These are phyloP conservation scores for Spodoptera picta DNA, from an alignment of 2,888 invertebrate species.

Conservation along the genomic window DNA sequence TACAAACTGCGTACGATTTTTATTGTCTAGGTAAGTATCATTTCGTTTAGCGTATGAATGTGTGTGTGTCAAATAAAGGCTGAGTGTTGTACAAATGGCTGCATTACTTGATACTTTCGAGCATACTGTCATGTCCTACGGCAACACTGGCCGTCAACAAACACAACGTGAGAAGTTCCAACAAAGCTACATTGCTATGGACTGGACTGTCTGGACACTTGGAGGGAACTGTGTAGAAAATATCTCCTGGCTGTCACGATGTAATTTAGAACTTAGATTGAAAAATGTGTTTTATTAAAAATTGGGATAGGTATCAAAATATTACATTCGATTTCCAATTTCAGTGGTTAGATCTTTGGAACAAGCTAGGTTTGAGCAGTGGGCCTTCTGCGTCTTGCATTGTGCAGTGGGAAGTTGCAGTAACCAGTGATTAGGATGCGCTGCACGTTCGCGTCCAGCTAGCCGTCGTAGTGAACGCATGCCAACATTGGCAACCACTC, in stretches of 20 bases:
- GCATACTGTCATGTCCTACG: slow-evolving; percentile 19
- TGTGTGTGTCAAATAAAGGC: slow-evolving; percentile 14
- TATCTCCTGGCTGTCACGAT: too few species aligned
- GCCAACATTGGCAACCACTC: slow-evolving; percentile 12
- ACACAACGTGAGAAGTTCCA: background rate
- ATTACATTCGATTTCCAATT: too few species aligned
- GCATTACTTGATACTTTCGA: slow-evolving; percentile 38
- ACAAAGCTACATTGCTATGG: background rate
- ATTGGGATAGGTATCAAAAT: too few species aligned
- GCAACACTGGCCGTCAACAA: background rate
- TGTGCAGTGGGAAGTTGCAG: slow-evolving; percentile 18
- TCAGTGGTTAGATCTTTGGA: too few species aligned
- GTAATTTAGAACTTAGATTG: too few species aligned
- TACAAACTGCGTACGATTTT: slow-evolving; percentile 38
- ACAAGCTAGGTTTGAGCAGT: background rate
- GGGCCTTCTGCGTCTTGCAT: slow-evolving; percentile 16
- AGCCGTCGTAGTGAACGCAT: slow-evolving; percentile 20
- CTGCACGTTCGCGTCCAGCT: slow-evolving; percentile 32
- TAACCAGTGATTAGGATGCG: slow-evolving; percentile 38
- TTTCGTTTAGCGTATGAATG: slow-evolving; percentile 25
- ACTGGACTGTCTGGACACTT: too few species aligned
- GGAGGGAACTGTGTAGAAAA: too few species aligned
- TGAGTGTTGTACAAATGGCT: slow-evolving; percentile 44
- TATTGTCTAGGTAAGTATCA: slow-evolving; percentile 11
- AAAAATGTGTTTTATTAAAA: too few species aligned